Conservation (phyloP, 2,113 vertebrate genomes). For the Eidolon helvum region DNA sequence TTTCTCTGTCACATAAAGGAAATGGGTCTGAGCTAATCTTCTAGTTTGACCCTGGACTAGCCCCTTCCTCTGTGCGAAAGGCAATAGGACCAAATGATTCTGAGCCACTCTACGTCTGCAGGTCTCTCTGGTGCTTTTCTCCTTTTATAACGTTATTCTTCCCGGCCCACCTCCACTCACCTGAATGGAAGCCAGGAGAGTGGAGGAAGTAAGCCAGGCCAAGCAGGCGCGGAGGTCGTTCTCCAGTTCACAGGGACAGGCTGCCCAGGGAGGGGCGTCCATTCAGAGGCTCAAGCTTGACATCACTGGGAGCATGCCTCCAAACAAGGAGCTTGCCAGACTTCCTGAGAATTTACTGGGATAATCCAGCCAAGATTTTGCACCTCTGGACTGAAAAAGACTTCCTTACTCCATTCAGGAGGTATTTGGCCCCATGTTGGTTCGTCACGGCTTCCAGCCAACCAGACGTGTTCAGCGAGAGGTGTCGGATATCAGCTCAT, state of each 20-base stretch:
- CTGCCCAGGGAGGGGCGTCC: fast-evolving
- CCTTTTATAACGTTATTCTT: not conserved
- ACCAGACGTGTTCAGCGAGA: not conserved
- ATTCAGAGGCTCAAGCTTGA: not conserved
- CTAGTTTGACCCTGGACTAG: not conserved
- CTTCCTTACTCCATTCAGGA: slow-evolving; percentile 24
- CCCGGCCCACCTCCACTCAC: not conserved
- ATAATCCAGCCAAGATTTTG: slow-evolving; percentile 28
- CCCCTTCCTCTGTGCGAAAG: not conserved
- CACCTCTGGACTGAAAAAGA: not conserved
- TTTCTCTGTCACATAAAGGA: not conserved
- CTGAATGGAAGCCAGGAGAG: not conserved
- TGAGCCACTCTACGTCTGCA: not conserved
- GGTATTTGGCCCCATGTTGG: not conserved
- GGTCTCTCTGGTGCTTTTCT: not conserved
- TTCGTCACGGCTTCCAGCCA: not conserved
- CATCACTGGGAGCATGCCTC: not conserved
- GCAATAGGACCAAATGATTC: not conserved
- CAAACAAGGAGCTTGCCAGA: not conserved
- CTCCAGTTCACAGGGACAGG: not conserved
- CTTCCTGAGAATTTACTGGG: slow-evolving; percentile 11
- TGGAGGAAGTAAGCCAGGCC: too few relatives aligned
- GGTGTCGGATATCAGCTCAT: not conserved
- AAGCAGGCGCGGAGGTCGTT: not conserved
- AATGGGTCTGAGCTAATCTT: not conserved